Evolutionary conservation across 2,888 invertebrate genomes (phyloP).

Genomic region (Eubasilissa splendida): DNA sequence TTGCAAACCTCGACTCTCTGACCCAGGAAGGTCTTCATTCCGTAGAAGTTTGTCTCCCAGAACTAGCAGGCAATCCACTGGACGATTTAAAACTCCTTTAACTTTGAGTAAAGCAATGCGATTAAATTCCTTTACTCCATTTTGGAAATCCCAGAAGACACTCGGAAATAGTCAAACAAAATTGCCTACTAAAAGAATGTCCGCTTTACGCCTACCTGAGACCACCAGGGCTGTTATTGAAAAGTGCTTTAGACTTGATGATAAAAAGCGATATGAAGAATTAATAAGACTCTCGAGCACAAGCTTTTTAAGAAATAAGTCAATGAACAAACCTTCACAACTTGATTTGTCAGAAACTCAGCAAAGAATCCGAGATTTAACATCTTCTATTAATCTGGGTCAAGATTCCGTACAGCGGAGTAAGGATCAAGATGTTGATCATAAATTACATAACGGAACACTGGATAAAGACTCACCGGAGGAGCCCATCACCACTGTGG

Average conservation of each 20-base stretch:
- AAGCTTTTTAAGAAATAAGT: slow-evolving; percentile 53
- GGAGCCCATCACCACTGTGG: slow-evolving; percentile 68
- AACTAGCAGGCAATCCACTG: slow-evolving; percentile 6
- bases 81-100: slow-evolving; percentile 44
- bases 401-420: not conserved
- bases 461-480: slow-evolving; percentile 64
- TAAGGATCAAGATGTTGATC: slow-evolving; percentile 61
- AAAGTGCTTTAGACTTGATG: slow-evolving; percentile 73
- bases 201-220: slow-evolving; percentile 6
- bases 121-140: slow-evolving; percentile 40
- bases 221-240: slow-evolving; percentile 63
- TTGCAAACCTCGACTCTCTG: slow-evolving; percentile 41
- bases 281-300: slow-evolving; percentile 63
- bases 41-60: slow-evolving; percentile 26
- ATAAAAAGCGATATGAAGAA: slow-evolving; percentile 73
- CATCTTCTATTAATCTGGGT: slow-evolving; percentile 62
- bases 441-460: slow-evolving; percentile 64
- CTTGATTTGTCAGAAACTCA: slow-evolving; percentile 45
- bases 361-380: slow-evolving; percentile 37
- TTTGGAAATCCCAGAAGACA: slow-evolving; percentile 47
- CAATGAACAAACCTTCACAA: slow-evolving; percentile 46
- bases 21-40: slow-evolving; percentile 11
- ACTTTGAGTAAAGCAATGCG: slow-evolving; percentile 41
- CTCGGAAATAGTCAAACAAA: not conserved
- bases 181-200: not conserved